Conservation (phyloP, 2,113 vertebrate genomes). For the Anser cygnoides region DNA sequence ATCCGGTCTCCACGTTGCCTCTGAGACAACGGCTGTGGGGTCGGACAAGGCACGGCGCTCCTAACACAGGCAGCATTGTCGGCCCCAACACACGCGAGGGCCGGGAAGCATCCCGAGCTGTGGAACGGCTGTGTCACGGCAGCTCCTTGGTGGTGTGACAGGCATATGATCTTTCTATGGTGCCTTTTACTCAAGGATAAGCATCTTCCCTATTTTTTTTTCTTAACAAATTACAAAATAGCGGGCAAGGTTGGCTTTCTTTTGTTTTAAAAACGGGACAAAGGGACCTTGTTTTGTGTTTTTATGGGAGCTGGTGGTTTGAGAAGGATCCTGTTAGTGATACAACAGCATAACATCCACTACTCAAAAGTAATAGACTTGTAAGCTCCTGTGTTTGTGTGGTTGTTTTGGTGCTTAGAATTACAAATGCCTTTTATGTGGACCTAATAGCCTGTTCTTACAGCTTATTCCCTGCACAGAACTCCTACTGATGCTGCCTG, state of each 20-base stretch:
- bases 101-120: background rate
- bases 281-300: background rate
- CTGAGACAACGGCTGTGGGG: background rate
- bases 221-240: background rate
- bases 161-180: slow-evolving; percentile 41
- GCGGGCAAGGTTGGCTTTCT: background rate
- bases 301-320: background rate
- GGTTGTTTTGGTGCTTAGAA: background rate
- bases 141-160: slow-evolving; percentile 18
- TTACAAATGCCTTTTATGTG: background rate
- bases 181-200: background rate
- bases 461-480: background rate
- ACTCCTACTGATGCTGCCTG: background rate
- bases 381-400: background rate
- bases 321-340: background rate
- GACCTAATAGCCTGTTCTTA: background rate
- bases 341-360: background rate
- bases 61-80: background rate
- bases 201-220: slow-evolving; percentile 14
- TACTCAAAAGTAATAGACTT: background rate
- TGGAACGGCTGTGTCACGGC: slow-evolving; percentile 17
- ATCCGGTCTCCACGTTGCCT: background rate
- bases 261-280: background rate
- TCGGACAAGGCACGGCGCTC: background rate
- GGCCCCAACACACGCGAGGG: background rate